A percentile compares a stretch with the other conserved stretches of the same genome.
Conservation (phyloP, 2,888 invertebrate species). For the Plebejus anna region DNA sequence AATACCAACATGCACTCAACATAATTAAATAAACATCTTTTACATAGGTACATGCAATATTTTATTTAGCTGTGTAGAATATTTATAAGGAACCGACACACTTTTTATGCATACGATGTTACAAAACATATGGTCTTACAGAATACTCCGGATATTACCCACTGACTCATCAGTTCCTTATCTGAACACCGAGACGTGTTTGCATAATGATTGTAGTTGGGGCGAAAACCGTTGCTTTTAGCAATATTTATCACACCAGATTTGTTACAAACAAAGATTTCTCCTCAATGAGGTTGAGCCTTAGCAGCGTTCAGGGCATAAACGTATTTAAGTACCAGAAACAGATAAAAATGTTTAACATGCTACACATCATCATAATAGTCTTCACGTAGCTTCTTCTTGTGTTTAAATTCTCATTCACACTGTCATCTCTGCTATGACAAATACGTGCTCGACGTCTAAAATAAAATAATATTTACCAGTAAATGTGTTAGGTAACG, state of each 20-base stretch:
- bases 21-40: slow-evolving; percentile 20
- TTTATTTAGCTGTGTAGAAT: slow-evolving; percentile 24
- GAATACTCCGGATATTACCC: slow-evolving; percentile 56
- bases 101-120: slow-evolving; percentile 57
- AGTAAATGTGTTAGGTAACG: slow-evolving; percentile 25
- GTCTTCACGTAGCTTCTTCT: background rate
- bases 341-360: slow-evolving; percentile 6
- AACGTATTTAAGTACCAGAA: background rate
- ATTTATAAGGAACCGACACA: slow-evolving; percentile 48
- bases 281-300: background rate
- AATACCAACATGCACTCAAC: background rate
- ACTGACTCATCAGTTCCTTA: slow-evolving; percentile 63
- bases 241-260: slow-evolving; percentile 5
- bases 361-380: background rate
- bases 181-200: slow-evolving; percentile 60
- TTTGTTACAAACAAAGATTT: slow-evolving; percentile 13
- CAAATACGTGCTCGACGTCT: slow-evolving; percentile 26
- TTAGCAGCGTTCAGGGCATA: background rate
- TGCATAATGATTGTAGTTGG: slow-evolving; percentile 42
- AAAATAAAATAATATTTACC: slow-evolving; percentile 20
- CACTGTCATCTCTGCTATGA: slow-evolving; percentile 24
- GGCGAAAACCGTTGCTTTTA: slow-evolving; percentile 22
- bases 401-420: slow-evolving; percentile 20
- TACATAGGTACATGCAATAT: slow-evolving; percentile 11
- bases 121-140: slow-evolving; percentile 67